A percentile compares a stretch with the other conserved stretches of the same genome.
Evolutionary conservation across 2,797 vertebrate genomes (phyloP).

Genomic region (Telmatherina bonti): DNA sequence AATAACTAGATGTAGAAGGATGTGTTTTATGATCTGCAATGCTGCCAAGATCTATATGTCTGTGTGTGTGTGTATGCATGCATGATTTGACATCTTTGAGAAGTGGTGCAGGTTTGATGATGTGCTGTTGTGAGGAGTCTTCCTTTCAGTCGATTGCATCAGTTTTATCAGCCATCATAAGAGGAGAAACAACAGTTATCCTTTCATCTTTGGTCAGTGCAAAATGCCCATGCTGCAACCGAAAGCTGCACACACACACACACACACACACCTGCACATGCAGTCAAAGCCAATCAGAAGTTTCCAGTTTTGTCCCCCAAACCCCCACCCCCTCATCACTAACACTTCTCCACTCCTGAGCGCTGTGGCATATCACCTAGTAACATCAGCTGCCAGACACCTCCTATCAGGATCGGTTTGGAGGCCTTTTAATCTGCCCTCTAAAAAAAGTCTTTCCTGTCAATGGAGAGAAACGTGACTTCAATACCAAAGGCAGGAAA

Average conservation of each 20-base stretch:
- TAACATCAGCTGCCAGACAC: slow-evolving; percentile 73
- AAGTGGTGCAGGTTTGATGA: slow-evolving; percentile 26
- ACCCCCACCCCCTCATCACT: slow-evolving; percentile 12
- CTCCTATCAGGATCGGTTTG: slow-evolving; percentile 74
- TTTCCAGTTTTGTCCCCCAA: slow-evolving; percentile 38
- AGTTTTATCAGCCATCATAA: slow-evolving; percentile 63
- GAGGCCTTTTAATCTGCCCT: slow-evolving; percentile 74
- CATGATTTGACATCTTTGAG: slow-evolving; percentile 6
- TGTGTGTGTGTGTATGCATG: slow-evolving; percentile 4
- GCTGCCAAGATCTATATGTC: background rate
- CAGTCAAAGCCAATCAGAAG: slow-evolving; percentile 63
- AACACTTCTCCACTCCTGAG: slow-evolving; percentile 41
- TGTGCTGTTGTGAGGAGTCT: slow-evolving; percentile 39
- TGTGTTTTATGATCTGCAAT: slow-evolving; percentile 32
- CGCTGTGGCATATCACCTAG: slow-evolving; percentile 66
- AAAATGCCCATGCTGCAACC: slow-evolving; percentile 54
- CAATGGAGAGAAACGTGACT: slow-evolving; percentile 73
- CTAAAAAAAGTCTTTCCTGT: slow-evolving; percentile 76
- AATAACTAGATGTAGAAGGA: slow-evolving; percentile 28
- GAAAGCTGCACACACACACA: slow-evolving; percentile 9
- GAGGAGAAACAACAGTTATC: slow-evolving; percentile 54
- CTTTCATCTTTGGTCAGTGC: slow-evolving; percentile 75
- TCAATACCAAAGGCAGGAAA: slow-evolving; percentile 65
- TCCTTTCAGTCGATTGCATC: slow-evolving; percentile 77
- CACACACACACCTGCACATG: slow-evolving; percentile 35